Percentiles rank a stretch among this genome's conserved stretches.
Conservation (phyloP, 2,797 vertebrate species). For the Glyptemys insculpta region DNA sequence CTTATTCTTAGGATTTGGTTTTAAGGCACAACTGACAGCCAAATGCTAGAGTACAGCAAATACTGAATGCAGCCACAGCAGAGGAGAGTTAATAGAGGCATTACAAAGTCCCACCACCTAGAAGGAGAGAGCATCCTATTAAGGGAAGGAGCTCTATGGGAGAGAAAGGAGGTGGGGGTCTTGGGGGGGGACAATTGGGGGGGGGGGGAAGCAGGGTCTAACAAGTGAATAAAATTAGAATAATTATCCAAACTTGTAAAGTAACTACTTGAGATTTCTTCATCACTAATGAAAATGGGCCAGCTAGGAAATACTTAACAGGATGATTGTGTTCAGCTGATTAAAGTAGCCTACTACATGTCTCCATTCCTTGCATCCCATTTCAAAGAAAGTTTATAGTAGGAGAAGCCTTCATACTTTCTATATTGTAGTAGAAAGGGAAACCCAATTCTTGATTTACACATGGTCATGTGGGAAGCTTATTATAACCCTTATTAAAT, state of each 20-base stretch:
- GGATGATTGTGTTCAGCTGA: not conserved
- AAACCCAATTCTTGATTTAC: not conserved
- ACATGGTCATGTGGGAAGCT: not conserved
- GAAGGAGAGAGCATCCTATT: not conserved
- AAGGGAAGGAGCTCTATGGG: not conserved
- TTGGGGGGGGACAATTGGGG: fast-evolving
- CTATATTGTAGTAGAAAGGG: not conserved
- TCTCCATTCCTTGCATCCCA: not conserved
- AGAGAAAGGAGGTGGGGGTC: not conserved
- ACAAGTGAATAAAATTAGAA: not conserved
- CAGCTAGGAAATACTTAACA: not conserved
- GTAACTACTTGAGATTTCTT: not conserved
- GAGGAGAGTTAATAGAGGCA: not conserved
- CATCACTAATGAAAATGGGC: not conserved
- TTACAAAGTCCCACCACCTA: not conserved
- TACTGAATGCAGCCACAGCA: not conserved
- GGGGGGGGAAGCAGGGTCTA: no score
- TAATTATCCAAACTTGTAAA: not conserved
- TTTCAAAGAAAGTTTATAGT: not conserved
- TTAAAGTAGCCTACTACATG: not conserved
- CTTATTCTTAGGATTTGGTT: not conserved
- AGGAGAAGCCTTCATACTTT: not conserved
- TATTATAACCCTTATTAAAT: not conserved
- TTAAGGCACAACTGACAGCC: not conserved
- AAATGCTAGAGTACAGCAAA: not conserved